Base-by-base conservation (phyloP, 1,140 invertebrate genomes). In the Trachelipus rathkii region DNA sequence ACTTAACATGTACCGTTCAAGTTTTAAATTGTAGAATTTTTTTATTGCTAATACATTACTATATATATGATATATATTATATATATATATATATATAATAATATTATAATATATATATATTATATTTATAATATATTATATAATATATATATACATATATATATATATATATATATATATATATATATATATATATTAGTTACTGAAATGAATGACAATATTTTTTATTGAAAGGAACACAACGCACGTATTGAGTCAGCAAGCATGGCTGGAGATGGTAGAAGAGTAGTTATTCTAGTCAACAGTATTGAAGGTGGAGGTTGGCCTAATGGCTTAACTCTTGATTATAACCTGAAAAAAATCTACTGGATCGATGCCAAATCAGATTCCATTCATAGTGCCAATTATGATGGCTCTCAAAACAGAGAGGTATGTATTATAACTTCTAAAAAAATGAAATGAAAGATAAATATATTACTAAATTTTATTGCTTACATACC, bases 311-410 rank as follows among this genome's bases (percentile, higher is more conserved):
- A 83, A 15, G 85, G 86, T 78, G 88, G 88, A 5, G 89, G 88
- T 33, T 91, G 90, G 90, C 90, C 90, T 0, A 91, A 91, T 84
- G 90, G 90, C 9, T 82, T 91, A 2, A 89, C 90, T 5, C 83
- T 90, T 5, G 90, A 91, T 83, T 90, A 89, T 82, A 84, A 86
- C 10, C 82, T 86, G 9, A 82, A 84, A 50, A 78, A 89, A 67
- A 84, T 91, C 23, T 91, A 90, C 81, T 91, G 90, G 90, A 89
- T 90, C 77, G 90, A 91, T 87, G 90, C 90, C 8, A 89, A 87
- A 87, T 89, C 82, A 71, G 80, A 80, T 77, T 92, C 93, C 0
- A 92, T 96, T 70, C 93, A 94, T 84, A 93, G 92, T 13, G 89
- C 90, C 0, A 88, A 83, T 10, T 91, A 91, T 82, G 86, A 89